Base-by-base conservation (phyloP, 1,140 invertebrate genomes). In the Portunus trituberculatus region DNA sequence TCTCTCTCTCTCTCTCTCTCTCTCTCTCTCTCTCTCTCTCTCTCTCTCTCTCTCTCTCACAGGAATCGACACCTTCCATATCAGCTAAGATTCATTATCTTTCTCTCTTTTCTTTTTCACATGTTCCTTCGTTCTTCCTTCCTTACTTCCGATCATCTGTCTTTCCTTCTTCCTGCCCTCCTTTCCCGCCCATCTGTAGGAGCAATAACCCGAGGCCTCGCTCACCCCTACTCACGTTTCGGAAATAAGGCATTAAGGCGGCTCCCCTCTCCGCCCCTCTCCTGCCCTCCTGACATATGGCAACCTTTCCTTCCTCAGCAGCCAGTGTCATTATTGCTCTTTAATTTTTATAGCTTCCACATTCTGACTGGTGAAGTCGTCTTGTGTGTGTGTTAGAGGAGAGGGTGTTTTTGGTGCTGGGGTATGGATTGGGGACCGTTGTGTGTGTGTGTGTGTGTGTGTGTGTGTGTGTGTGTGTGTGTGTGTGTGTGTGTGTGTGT, bases 171-270 rank as follows among this genome's bases (percentile, higher is more conserved):
- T 59, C 52, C 67, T 25, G 32, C 31, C 67, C 52, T n/a, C 89
- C 12, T 59, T n/a, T n/a, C 29, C 90, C 39, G 31, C 91, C 25
- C 91, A 92, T 67, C 59, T 92, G 91, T 92, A 52, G 39, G 67
- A 39, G 90, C 29, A 28, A 59, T 92, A 92, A 92, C 67, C 91
- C 91, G 31, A 29, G 32, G n/a, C 91, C 46, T 59, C 91, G 39
- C 67, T 83, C 59, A 82, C 91, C 67, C 39, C 91, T 20, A n/a
- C 67, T 92, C 91, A 92, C 67, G 91, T 92, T 92, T 92, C 91
- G 91, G 91, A 92, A 92, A 92, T 92, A 92, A 92, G 91, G 91
- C 31, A 92, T 92, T 92, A 92, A 82, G 59, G 59, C 91, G 4
- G 8, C 48, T 83, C 67, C 10, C 52, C 52, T 59, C 52, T 20